Conservation (phyloP, 2,797 vertebrate species). For the Centroberyx gerrardi region DNA sequence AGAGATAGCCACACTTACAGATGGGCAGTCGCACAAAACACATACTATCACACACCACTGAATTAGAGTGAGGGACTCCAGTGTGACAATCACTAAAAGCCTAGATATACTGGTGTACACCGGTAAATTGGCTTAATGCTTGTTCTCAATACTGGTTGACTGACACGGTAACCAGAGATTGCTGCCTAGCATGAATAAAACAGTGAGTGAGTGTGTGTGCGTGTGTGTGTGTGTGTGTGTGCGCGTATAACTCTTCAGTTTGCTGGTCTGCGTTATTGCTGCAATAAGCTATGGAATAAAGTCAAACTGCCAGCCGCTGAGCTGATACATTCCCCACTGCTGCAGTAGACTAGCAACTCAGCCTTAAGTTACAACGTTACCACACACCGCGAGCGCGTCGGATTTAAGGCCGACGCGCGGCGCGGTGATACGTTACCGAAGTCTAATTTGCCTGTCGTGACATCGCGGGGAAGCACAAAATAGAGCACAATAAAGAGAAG, state of each 20-base stretch:
- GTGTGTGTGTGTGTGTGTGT: constrained; percentile 14
- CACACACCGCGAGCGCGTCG: constrained; percentile 9
- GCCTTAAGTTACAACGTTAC: constrained; percentile 57
- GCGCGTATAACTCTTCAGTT: constrained; percentile 45
- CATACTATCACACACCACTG: constrained; percentile 45
- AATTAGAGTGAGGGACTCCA: constrained; percentile 51
- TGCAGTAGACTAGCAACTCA: constrained; percentile 50
- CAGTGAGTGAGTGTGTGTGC: constrained; percentile 11
- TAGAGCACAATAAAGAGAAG: constrained; percentile 67
- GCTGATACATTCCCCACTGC: constrained; percentile 58
- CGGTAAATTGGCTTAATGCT: constrained; percentile 71
- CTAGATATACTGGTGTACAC: constrained; percentile 55
- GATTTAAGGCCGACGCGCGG: constrained; percentile 49
- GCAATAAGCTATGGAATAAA: constrained; percentile 72
- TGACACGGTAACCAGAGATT: constrained; percentile 61
- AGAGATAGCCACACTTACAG: constrained; percentile 63
- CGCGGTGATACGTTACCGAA: constrained; percentile 54
- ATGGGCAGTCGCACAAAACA: constrained; percentile 53
- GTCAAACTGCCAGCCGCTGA: constrained; percentile 58
- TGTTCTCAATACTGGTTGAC: constrained; percentile 47
- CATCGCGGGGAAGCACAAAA: constrained; percentile 50
- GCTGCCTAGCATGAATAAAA: constrained; percentile 67
- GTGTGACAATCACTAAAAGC: constrained; percentile 73
- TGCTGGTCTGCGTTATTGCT: constrained; percentile 77
- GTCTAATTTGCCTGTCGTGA: constrained; percentile 69